A percentile compares a stretch with the other conserved stretches of the same genome.
phyloP scores from a whole-genome alignment of 1,140 invertebrate genomes.

The Brachionus manjavacas region DNA sequence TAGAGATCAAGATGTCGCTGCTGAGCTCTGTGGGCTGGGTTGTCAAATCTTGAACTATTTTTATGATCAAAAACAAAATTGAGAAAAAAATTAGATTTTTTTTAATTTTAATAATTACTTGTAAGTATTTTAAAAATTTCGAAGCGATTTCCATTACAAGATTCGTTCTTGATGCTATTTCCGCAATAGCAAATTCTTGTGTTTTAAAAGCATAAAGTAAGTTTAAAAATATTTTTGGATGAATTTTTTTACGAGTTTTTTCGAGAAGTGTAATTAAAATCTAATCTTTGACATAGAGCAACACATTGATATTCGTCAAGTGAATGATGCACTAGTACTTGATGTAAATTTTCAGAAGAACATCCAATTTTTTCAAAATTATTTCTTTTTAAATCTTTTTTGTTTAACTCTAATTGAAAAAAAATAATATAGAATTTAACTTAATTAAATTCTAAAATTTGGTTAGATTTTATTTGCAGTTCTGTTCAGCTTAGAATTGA shows the following conservation, averaged over 20 bases:
- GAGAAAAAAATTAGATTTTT: neutral
- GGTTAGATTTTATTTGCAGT: too few species aligned
- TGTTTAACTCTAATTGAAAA: neutral
- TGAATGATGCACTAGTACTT: neutral
- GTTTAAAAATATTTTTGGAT: neutral
- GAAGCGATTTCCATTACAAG: neutral
- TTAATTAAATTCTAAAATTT: too few species aligned
- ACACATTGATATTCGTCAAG: neutral
- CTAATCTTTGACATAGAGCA: neutral
- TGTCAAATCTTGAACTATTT: neutral
- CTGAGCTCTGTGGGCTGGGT: neutral
- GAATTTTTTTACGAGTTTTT: neutral
- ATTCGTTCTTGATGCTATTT: neutral
- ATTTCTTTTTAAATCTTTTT: neutral
- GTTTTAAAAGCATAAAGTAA: neutral
- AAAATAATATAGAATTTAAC: too few species aligned
- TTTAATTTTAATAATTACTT: neutral
- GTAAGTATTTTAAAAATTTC: neutral
- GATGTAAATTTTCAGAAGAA: neutral
- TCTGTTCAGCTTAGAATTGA: too few species aligned
- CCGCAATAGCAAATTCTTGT: neutral
- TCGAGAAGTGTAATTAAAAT: neutral
- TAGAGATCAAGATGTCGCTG: neutral
- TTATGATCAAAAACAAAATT: neutral
- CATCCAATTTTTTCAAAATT: neutral